Conservation (phyloP, 2,797 vertebrate species). For the Sebastes miniatus region DNA sequence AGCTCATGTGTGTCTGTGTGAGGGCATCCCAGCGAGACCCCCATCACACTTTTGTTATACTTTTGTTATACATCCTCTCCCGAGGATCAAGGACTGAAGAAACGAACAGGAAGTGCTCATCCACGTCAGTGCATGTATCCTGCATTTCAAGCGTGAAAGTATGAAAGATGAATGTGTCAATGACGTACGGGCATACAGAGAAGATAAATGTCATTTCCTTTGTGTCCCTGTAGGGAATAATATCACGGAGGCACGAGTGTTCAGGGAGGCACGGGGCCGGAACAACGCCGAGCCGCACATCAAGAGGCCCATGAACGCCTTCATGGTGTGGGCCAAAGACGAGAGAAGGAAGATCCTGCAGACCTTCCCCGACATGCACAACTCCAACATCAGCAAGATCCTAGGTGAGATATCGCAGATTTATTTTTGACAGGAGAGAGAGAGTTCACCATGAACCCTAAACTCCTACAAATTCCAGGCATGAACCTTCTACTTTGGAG, state of each 20-base stretch:
- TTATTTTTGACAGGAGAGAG: not conserved
- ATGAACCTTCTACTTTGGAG: not conserved
- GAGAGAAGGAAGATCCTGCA: slow-evolving; percentile 98
- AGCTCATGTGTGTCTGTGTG: slow-evolving; percentile 21
- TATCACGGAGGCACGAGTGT: slow-evolving; percentile 94
- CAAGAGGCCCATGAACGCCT: slow-evolving; percentile 93
- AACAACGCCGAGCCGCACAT: slow-evolving; percentile 95
- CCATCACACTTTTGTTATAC: slow-evolving; percentile 18
- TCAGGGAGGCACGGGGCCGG: slow-evolving; percentile 93
- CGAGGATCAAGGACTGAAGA: not conserved
- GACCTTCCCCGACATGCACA: slow-evolving; percentile 99
- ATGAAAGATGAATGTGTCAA: not conserved
- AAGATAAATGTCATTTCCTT: not conserved
- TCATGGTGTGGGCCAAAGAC: slow-evolving; percentile 98
- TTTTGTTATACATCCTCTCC: slow-evolving; percentile 20
- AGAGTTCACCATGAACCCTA: too few relatives aligned
- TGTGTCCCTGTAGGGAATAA: slow-evolving; percentile 86
- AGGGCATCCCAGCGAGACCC: slow-evolving; percentile 10
- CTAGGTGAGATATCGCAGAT: slow-evolving; percentile 86
- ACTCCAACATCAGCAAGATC: slow-evolving; percentile 99
- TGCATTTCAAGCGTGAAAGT: not conserved
- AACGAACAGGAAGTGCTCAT: slow-evolving; percentile 3
- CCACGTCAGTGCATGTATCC: not conserved
- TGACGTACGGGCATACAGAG: too few relatives aligned
- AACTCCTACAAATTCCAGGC: not conserved